phyloP scores from a whole-genome alignment of 2,888 invertebrate genomes.

The Rhyacophila evoluta region DNA sequence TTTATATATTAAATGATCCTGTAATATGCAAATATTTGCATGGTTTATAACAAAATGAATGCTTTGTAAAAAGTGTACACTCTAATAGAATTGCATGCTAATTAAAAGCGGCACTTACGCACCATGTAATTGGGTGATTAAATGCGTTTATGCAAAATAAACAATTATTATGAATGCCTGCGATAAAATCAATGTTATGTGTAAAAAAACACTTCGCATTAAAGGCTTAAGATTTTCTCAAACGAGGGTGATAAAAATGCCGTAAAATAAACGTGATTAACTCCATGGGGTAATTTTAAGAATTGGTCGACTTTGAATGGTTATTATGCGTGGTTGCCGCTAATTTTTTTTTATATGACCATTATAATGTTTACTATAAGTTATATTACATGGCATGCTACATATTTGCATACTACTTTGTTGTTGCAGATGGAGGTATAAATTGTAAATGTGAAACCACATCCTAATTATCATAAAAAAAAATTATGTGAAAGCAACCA shows the following conservation, averaged over 20 bases:
- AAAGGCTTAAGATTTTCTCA: background rate
- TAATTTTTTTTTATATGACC: no score
- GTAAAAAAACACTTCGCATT: background rate
- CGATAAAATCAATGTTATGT: background rate
- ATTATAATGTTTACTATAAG: no score
- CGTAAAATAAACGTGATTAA: background rate
- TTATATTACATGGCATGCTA: no score
- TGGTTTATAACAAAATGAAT: background rate
- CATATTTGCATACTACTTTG: no score
- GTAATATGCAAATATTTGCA: background rate
- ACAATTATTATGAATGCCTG: background rate
- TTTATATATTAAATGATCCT: background rate
- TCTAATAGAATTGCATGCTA: background rate
- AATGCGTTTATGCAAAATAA: slow-evolving; percentile 7
- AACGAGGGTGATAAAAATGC: background rate
- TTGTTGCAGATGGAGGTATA: no score
- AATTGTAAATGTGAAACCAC: no score
- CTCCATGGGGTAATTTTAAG: no score
- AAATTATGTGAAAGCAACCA: no score
- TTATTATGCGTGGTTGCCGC: no score
- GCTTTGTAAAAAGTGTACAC: background rate
- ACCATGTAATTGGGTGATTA: background rate
- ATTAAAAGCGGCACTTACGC: background rate
- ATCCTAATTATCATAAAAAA: no score
- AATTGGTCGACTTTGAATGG: no score